phyloP scores from a whole-genome alignment of 2,888 invertebrate genomes.

The Nasonia oneida region DNA sequence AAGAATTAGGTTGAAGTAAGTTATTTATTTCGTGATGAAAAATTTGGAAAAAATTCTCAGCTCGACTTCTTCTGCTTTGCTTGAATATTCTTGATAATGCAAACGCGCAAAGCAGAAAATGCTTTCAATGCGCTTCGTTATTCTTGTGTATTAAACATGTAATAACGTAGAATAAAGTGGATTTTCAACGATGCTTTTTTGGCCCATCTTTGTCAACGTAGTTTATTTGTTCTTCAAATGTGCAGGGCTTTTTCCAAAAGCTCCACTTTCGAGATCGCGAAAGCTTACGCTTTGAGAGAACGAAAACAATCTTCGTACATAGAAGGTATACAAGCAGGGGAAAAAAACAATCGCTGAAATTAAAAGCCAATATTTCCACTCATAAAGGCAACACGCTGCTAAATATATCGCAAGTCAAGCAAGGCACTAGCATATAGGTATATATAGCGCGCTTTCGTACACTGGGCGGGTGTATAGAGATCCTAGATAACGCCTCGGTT shows the following conservation, averaged over 20 bases:
- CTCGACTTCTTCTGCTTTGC: background rate
- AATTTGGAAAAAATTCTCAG: background rate
- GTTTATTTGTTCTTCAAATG: too few species aligned
- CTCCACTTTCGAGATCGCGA: too few species aligned
- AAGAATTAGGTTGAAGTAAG: constrained; percentile 3
- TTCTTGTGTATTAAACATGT: too few species aligned
- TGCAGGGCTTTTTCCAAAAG: too few species aligned
- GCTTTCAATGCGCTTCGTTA: too few species aligned
- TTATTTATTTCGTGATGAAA: background rate
- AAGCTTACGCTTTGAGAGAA: background rate
- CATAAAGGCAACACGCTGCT: background rate
- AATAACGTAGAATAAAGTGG: too few species aligned
- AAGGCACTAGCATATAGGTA: background rate
- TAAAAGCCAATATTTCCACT: constrained; percentile 30
- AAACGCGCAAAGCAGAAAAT: too few species aligned
- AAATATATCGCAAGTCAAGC: constrained; percentile 24
- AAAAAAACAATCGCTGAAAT: constrained; percentile 4
- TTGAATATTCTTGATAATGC: too few species aligned
- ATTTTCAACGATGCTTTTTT: too few species aligned
- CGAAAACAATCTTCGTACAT: background rate
- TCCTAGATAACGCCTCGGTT: constrained; percentile 23
- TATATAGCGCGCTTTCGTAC: background rate
- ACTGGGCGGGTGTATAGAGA: background rate
- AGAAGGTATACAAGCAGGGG: background rate
- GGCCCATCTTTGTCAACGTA: too few species aligned